Percentiles rank a stretch among this genome's conserved stretches.
Evolutionary conservation across 23 tunicate species (phyloP).

Genomic region (Aplidium turbinatum): DNA sequence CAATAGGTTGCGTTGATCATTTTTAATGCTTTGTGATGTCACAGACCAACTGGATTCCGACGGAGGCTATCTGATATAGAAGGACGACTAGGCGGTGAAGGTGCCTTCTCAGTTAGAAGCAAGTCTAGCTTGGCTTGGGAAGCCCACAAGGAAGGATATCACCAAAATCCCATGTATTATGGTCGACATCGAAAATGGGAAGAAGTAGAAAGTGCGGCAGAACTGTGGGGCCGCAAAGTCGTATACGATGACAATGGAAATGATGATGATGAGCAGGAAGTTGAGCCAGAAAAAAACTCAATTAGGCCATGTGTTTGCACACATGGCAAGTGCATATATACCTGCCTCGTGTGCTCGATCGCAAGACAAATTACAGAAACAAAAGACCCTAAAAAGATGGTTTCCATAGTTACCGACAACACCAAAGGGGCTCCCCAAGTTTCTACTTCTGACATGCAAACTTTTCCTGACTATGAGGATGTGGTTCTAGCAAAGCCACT

Average conservation of each 20-base stretch:
- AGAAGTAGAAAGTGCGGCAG: neutral
- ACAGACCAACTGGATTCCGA: constrained; percentile 5
- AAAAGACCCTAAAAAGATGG: constrained; percentile 30
- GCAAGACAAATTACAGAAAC: constrained; percentile 26
- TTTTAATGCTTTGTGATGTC: no score
- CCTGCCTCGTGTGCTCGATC: constrained; percentile 49
- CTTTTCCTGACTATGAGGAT: constrained; percentile 33
- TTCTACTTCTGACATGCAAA: constrained; percentile 12
- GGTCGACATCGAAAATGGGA: neutral
- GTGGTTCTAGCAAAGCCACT: constrained; percentile 20
- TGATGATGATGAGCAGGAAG: neutral
- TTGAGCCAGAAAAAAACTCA: neutral
- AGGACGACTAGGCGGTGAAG: constrained; percentile 1
- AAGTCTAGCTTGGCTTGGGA: neutral
- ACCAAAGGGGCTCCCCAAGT: constrained; percentile 15
- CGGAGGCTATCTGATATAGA: neutral
- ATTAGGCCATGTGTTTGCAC: neutral
- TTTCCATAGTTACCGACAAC: constrained; percentile 44
- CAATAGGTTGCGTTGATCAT: no score
- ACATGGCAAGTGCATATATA: neutral
- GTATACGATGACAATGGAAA: neutral
- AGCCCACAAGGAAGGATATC: neutral
- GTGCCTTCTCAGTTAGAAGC: neutral
- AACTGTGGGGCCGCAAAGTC: constrained; percentile 15
- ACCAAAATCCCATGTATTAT: neutral